Conservation (phyloP, 2,888 invertebrate genomes). For the Spodoptera littoralis region DNA sequence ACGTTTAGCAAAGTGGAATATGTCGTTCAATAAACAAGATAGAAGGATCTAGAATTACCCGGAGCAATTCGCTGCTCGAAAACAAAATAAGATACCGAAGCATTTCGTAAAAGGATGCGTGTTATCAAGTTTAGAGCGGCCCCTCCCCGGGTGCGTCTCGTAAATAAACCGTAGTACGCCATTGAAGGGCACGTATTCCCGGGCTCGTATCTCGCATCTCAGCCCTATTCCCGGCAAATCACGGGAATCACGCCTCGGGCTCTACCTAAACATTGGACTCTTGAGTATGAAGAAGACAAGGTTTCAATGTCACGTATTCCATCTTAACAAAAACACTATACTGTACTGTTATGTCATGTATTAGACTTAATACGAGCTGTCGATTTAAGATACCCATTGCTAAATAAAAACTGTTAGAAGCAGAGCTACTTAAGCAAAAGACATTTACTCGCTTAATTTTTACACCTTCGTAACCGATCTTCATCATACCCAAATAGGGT, state of each 20-base stretch:
- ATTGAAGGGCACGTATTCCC: conserved; percentile 20
- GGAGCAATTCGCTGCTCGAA: conserved; percentile 15
- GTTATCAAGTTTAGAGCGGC: conserved; percentile 44
- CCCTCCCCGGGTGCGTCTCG: conserved; percentile 23
- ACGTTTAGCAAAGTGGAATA: too few relatives aligned
- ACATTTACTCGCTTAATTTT: too few relatives aligned
- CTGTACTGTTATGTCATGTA: background rate
- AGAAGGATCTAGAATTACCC: conserved; percentile 2
- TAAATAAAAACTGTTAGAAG: too few relatives aligned
- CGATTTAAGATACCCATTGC: too few relatives aligned
- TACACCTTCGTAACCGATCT: too few relatives aligned
- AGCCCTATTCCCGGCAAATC: conserved; percentile 41
- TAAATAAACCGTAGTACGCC: conserved; percentile 47
- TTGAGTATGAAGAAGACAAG: conserved; percentile 13
- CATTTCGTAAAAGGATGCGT: conserved; percentile 28
- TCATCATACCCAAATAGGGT: too few relatives aligned
- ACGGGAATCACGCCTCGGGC: conserved; percentile 43
- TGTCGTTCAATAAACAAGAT: conserved; percentile 27
- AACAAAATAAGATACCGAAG: conserved; percentile 26
- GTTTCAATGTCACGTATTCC: background rate
- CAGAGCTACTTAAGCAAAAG: too few relatives aligned
- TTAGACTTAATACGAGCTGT: too few relatives aligned
- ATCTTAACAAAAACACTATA: background rate
- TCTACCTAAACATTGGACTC: conserved; percentile 25
- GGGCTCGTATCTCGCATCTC: conserved; percentile 34